Percentiles rank a stretch among this genome's conserved stretches.
These are phyloP conservation scores for Scleropages formosus DNA, from an alignment of 2,797 vertebrate genomes.

Conservation along the genomic window DNA sequence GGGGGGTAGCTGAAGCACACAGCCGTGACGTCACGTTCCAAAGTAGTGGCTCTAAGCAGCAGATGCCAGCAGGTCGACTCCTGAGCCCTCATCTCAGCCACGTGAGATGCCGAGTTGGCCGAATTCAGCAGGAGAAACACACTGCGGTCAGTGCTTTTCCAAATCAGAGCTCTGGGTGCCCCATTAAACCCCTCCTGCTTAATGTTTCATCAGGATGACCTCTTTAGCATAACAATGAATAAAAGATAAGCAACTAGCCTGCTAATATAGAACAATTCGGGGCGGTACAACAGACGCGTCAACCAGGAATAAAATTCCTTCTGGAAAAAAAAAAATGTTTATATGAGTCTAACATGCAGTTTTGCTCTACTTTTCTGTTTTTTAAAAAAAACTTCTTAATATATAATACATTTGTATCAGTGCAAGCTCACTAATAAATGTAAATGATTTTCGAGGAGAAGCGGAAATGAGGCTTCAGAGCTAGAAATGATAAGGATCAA, in stretches of 20 bases:
- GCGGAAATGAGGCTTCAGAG: neutral
- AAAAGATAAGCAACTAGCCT: conserved; percentile 48
- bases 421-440: neutral
- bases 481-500: neutral
- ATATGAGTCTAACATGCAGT: neutral
- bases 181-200: conserved; percentile 32
- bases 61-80: conserved; percentile 48
- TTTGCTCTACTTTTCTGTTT: neutral
- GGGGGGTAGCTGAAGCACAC: neutral
- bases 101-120: neutral
- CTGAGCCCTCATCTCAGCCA: conserved; percentile 45
- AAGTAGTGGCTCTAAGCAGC: conserved; percentile 41
- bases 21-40: conserved; percentile 45
- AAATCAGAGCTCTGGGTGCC: conserved; percentile 23
- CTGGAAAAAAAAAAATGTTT: conserved; percentile 4
- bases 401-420: neutral
- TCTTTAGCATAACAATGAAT: conserved; percentile 50
- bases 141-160: neutral
- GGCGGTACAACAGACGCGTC: neutral
- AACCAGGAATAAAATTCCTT: neutral
- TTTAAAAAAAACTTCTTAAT: neutral
- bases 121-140: conserved; percentile 21
- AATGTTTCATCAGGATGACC: conserved; percentile 44
- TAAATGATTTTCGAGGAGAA: neutral
- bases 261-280: conserved; percentile 33